Conservation (phyloP, 2,888 invertebrate species). For the Apodemia duryi region DNA sequence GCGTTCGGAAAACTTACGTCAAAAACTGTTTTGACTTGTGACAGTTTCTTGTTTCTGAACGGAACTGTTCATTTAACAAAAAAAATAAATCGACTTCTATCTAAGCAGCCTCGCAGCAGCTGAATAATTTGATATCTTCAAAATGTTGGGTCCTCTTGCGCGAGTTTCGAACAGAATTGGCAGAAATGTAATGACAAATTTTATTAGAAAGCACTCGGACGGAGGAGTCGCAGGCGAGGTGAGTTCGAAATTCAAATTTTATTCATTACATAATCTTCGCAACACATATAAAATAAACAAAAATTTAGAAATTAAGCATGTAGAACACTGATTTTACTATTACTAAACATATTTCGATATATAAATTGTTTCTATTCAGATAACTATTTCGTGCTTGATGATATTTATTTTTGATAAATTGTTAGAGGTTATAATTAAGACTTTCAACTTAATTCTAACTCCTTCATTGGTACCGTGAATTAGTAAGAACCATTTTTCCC, state of each 20-base stretch:
- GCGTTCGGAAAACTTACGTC: neutral
- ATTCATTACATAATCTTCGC: conserved; percentile 56
- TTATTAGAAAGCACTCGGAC: conserved; percentile 62
- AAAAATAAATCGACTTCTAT: neutral
- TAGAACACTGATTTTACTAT: neutral
- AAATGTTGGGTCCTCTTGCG: conserved; percentile 59
- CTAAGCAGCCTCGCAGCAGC: neutral
- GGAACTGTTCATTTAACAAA: neutral
- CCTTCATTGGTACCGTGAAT: too few relatives aligned
- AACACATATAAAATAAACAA: neutral
- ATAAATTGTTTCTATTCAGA: neutral
- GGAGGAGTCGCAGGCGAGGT: conserved; percentile 73
- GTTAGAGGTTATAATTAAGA: too few relatives aligned
- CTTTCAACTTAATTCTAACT: too few relatives aligned
- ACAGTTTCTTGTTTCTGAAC: neutral
- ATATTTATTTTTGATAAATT: too few relatives aligned
- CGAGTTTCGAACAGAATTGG: conserved; percentile 62
- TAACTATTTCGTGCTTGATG: too few relatives aligned
- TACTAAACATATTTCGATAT: too few relatives aligned
- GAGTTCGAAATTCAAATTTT: conserved; percentile 45
- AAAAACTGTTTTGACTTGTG: neutral
- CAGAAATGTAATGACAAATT: conserved; percentile 63
- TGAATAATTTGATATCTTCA: neutral
- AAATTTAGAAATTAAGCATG: neutral
- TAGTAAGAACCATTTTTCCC: too few relatives aligned